phyloP scores from a whole-genome alignment of 1,140 invertebrate genomes.

The Saccostrea echinata region DNA sequence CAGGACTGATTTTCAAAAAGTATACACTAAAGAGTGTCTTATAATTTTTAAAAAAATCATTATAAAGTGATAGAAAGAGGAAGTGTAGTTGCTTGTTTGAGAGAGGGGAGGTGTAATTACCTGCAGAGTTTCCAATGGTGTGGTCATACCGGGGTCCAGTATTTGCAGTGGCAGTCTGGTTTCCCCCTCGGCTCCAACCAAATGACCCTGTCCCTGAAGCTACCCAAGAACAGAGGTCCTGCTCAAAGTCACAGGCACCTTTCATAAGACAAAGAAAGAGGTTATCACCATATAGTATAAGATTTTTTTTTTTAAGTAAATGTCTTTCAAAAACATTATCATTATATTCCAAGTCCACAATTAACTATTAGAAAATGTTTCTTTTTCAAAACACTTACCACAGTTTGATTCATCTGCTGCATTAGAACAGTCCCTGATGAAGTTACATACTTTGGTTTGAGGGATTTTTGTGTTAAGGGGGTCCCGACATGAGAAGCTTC shows the following conservation, averaged over 20 bases:
- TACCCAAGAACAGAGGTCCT: conserved; percentile 72
- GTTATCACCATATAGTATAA: no score
- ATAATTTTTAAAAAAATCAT: neutral
- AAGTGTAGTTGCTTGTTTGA: neutral
- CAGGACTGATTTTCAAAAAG: no score
- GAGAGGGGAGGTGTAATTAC: conserved; percentile 44
- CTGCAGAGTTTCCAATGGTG: conserved; percentile 68
- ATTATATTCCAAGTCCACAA: no score
- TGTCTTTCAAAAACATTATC: no score
- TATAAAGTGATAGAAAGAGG: neutral
- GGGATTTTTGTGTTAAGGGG: conserved; percentile 58
- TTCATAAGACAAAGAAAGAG: neutral
- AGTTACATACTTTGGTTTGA: conserved; percentile 70
- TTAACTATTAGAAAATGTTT: no score
- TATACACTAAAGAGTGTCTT: no score
- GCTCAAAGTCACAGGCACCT: conserved; percentile 76
- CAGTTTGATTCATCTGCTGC: conserved; percentile 70
- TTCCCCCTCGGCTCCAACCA: conserved; percentile 68
- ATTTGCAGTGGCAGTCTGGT: conserved; percentile 57
- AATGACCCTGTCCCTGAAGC: conserved; percentile 61
- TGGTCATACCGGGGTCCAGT: conserved; percentile 74
- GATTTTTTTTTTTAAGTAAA: no score
- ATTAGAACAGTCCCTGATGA: conserved; percentile 71
- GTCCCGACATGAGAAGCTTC: conserved; percentile 61
- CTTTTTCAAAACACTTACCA: conserved; percentile 58